Conservation (phyloP, 1,140 invertebrate species). For the Drosophila tropicalis region DNA sequence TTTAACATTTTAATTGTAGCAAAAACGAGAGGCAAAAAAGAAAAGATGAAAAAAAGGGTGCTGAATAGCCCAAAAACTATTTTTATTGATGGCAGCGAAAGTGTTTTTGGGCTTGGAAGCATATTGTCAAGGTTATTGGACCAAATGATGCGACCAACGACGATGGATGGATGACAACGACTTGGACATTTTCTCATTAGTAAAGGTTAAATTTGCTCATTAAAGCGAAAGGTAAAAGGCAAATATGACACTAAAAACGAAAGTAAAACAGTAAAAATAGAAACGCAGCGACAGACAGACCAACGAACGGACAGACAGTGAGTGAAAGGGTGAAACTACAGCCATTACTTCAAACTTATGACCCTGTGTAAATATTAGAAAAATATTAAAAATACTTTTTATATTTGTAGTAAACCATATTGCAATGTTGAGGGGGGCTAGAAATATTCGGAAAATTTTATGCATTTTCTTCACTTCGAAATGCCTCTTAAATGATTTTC, state of each 20-base stretch:
- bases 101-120: conserved; percentile 46
- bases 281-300: not conserved
- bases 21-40: conserved; percentile 42
- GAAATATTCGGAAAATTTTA: no score
- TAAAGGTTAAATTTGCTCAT: conserved; percentile 71
- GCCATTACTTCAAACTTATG: no score
- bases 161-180: not conserved
- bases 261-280: conserved; percentile 23
- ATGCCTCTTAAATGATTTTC: no score
- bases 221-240: conserved; percentile 52
- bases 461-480: no score
- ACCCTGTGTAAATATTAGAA: no score
- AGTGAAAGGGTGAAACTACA: not conserved
- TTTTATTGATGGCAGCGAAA: conserved; percentile 52
- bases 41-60: conserved; percentile 31
- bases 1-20: conserved; percentile 81
- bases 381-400: no score
- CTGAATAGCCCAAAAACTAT: not conserved
- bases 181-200: conserved; percentile 62
- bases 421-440: no score
- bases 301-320: not conserved
- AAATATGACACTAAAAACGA: conserved; percentile 23
- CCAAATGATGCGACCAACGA: conserved; percentile 34
- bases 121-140: conserved; percentile 47
- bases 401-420: no score